Conservation (phyloP, 1,140 invertebrate species). For the Streblospio benedicti region DNA sequence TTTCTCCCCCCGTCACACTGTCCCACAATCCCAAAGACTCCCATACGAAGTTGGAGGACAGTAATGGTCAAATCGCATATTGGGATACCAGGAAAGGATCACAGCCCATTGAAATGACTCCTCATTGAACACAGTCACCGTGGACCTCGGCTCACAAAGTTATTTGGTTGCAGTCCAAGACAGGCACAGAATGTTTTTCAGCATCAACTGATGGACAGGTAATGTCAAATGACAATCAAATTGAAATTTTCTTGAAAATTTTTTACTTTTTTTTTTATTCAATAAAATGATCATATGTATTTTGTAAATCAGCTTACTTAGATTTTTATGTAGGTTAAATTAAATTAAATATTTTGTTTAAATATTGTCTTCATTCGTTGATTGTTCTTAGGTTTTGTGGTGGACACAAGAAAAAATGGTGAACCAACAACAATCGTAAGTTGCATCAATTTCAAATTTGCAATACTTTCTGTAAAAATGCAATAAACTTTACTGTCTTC, state of each 20-base stretch:
- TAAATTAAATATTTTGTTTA: too few species aligned
- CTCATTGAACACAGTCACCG: constrained; percentile 46
- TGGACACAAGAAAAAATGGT: constrained; percentile 77
- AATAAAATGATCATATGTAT: too few species aligned
- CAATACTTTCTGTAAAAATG: too few species aligned
- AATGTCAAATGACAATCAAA: not conserved
- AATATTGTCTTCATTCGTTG: too few species aligned
- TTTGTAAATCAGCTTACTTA: too few species aligned
- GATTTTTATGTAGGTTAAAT: too few species aligned
- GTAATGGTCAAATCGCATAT: constrained; percentile 67
- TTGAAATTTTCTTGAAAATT: not conserved
- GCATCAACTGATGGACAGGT: constrained; percentile 68
- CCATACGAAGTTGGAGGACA: constrained; percentile 72
- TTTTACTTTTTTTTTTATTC: too few species aligned
- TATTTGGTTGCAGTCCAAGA: constrained; percentile 48
- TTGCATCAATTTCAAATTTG: constrained; percentile 1
- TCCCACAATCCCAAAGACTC: constrained; percentile 88
- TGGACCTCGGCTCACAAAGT: constrained; percentile 46
- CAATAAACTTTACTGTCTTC: not conserved
- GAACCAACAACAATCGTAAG: constrained; percentile 67
- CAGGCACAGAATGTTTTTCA: constrained; percentile 67
- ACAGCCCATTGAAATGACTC: constrained; percentile 44
- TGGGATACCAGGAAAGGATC: constrained; percentile 48
- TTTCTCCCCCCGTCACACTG: constrained; percentile 67
- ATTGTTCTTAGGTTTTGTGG: constrained; percentile 53